Evolutionary conservation across 2,797 vertebrate species (phyloP).

Genomic region (Phoebastria nigripes): DNA sequence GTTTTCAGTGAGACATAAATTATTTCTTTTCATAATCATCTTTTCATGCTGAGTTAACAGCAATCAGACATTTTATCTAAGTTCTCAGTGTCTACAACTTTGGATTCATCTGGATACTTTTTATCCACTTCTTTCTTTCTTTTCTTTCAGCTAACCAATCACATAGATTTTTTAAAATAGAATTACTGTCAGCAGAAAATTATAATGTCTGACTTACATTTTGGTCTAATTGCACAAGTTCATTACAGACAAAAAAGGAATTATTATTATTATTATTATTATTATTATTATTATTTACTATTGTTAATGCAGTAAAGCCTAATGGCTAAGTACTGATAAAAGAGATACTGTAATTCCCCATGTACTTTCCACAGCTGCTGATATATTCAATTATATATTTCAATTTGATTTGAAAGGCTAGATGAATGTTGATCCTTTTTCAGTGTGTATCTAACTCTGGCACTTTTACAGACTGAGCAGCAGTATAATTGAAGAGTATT

Average conservation of each 20-base stretch:
- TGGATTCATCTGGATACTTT: background rate
- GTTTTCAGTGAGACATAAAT: background rate
- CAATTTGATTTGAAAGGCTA: background rate
- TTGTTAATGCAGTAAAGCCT: background rate
- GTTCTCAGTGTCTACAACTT: background rate
- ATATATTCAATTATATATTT: background rate
- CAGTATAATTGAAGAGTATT: background rate
- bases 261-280: background rate
- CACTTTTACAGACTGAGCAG: background rate
- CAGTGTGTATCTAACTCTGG: background rate
- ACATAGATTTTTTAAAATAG: background rate
- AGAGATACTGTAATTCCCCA: background rate
- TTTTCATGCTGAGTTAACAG: background rate
- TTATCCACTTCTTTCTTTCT: background rate
- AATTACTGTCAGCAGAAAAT: background rate
- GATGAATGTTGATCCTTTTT: background rate
- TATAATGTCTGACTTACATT: background rate
- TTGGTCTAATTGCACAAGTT: background rate
- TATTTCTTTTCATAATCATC: background rate
- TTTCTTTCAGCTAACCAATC: background rate
- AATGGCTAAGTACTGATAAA: background rate
- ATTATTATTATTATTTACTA: background rate
- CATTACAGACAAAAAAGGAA: background rate
- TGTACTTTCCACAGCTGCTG: background rate
- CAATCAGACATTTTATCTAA: background rate